A percentile compares a stretch with the other conserved stretches of the same genome.
Conservation (phyloP, 2,113 vertebrate species). For the Anolis sagrei region DNA sequence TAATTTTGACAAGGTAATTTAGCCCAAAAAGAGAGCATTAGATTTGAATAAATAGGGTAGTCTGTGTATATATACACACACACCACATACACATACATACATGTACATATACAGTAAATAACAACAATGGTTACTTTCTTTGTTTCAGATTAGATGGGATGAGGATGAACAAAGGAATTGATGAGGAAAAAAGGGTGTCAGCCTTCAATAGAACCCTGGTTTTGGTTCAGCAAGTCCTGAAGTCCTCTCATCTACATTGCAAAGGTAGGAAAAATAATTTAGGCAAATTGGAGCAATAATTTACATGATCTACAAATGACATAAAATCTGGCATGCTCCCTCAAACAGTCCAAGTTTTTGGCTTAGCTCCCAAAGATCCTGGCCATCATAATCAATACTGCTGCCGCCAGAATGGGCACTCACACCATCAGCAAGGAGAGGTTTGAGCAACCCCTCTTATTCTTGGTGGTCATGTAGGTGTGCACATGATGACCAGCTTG, state of each 20-base stretch:
- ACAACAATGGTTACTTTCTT: background rate
- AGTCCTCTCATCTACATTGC: conserved; percentile 76
- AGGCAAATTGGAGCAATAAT: background rate
- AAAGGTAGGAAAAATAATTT: conserved; percentile 71
- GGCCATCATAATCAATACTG: too few relatives aligned
- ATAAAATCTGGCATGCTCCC: background rate
- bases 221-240: conserved; percentile 80
- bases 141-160: conserved; percentile 80
- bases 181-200: conserved; percentile 76
- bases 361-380: background rate
- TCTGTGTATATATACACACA: too few relatives aligned
- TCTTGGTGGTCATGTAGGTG: too few relatives aligned
- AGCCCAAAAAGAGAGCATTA: too few relatives aligned
- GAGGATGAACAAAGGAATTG: conserved; percentile 75
- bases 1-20: too few relatives aligned
- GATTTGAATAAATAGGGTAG: too few relatives aligned
- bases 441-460: too few relatives aligned
- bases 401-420: too few relatives aligned
- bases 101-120: background rate
- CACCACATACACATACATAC: too few relatives aligned
- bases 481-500: too few relatives aligned
- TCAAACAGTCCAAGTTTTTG: background rate
- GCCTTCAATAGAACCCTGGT: conserved; percentile 83
- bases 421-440: too few relatives aligned
- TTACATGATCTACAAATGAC: background rate